Evolutionary conservation across 2,888 invertebrate genomes (phyloP).

Genomic region (Tipula helvola): DNA sequence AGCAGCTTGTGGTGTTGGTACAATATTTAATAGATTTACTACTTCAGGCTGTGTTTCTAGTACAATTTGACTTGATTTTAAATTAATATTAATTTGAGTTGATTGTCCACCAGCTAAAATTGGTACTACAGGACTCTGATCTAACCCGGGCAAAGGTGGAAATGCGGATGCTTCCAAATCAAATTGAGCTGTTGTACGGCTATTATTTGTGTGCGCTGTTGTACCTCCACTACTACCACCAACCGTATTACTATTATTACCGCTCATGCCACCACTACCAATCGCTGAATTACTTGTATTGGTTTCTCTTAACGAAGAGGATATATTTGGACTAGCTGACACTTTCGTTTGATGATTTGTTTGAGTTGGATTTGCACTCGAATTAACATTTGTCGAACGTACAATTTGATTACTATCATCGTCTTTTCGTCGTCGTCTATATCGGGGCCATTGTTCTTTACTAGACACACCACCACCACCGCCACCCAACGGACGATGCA

Average conservation of each 20-base stretch:
- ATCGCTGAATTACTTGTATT: background rate
- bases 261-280: background rate
- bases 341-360: background rate
- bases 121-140: constrained; percentile 24
- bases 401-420: constrained; percentile 27
- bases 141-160: constrained; percentile 62
- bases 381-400: constrained; percentile 8
- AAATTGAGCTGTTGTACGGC: constrained; percentile 44
- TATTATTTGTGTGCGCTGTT: constrained; percentile 13
- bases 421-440: constrained; percentile 36
- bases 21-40: background rate
- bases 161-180: constrained; percentile 69
- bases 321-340: constrained; percentile 14
- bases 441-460: constrained; percentile 34
- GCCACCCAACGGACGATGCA: constrained; percentile 12
- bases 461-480: constrained; percentile 16
- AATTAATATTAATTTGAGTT: constrained; percentile 14
- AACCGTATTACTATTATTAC: background rate
- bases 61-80: constrained; percentile 16
- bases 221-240: background rate
- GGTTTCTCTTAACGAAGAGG: constrained; percentile 14
- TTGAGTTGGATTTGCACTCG: background rate
- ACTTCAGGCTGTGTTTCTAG: constrained; percentile 5
- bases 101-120: background rate
- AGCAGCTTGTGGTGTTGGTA: background rate